Percentiles rank a stretch among this genome's conserved stretches.
phyloP scores from a whole-genome alignment of 2,888 invertebrate genomes.

The Invenusta paracnida region DNA sequence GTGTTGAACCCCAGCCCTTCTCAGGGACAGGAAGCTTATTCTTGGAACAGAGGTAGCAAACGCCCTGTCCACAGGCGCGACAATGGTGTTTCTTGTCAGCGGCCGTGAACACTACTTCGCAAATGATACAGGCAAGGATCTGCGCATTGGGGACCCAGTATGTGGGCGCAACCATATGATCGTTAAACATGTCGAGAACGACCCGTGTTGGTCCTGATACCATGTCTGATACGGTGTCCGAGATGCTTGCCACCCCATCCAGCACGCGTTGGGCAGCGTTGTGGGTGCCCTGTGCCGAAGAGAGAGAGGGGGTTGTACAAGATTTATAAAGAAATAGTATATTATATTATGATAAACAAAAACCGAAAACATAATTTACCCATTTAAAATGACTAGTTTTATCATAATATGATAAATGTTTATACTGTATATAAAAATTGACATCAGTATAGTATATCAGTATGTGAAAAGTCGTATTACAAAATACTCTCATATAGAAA shows the following conservation, averaged over 20 bases:
- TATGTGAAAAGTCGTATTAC: neutral
- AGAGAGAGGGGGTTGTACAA: too few relatives aligned
- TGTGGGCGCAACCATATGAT: constrained; percentile 70
- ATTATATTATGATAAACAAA: too few relatives aligned
- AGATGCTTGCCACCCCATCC: constrained; percentile 67
- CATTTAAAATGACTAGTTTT: too few relatives aligned
- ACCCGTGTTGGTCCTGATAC: constrained; percentile 71
- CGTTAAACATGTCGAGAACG: constrained; percentile 71
- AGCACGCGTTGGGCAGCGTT: constrained; percentile 68
- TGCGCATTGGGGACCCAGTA: constrained; percentile 76
- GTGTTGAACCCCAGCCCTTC: constrained; percentile 65
- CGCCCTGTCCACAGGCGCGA: constrained; percentile 74
- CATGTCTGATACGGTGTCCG: constrained; percentile 66
- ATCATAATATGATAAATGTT: too few relatives aligned
- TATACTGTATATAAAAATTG: too few relatives aligned
- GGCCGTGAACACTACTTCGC: constrained; percentile 60
- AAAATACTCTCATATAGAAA: too few relatives aligned
- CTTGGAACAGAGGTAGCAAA: constrained; percentile 72
- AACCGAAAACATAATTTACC: too few relatives aligned
- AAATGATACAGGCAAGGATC: constrained; percentile 70
- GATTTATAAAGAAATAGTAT: too few relatives aligned
- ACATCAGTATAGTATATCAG: neutral
- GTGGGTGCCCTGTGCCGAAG: constrained; percentile 58
- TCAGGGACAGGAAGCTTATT: constrained; percentile 69
- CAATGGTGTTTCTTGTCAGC: constrained; percentile 65